Base-by-base conservation (phyloP, 2,797 vertebrate species). In the Molothrus ater region DNA sequence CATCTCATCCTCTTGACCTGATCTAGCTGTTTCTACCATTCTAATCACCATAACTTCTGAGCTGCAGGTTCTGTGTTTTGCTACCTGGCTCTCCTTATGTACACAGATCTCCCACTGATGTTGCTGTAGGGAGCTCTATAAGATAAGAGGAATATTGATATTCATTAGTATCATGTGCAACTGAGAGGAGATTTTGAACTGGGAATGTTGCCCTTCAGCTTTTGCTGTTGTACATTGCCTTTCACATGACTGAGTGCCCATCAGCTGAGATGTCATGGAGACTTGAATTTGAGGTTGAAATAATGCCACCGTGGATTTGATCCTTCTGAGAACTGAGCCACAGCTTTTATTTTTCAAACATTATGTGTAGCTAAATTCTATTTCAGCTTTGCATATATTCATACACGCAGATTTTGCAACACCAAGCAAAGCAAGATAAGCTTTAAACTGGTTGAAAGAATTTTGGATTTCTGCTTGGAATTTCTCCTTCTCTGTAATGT, bases 161-260 rank as follows among this genome's bases (percentile, higher is more conserved):
- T 87, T 87, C 76, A 51, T 95, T 92, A 80, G 57, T 54, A 50
- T 65, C 53, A 20, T 71, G 48, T 68, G 74, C 66, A 92, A 4
- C 64, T 51, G 71, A 92, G 36, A 60, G 25, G 25, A 38, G 26
- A 61, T 61, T 87, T 92, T 76, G 88, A 92, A 82, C 60, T 85
- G 74, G 74, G 53, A 95, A 80, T 94, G 48, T 11, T 94, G 83
- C 74, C 68, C 86, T 87, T 95, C 83, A 92, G 85, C 38, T 95
- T 92, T 61, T 79, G 31, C 66, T 86, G 43, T 53, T 89, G 42
- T 57, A 17, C 53, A 4, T 25, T 91, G 59, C 54, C 63, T 90
- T 95, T 93, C 70, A 20, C 63, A 50, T 53, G 59, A 78, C 59
- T 88, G 32, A 38, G 51, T 81, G 54, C 71, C 73, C 74, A 87